Percentiles rank a stretch among this genome's conserved stretches.
phyloP scores from a whole-genome alignment of 2,797 vertebrate species.

The Poecile montanus region DNA sequence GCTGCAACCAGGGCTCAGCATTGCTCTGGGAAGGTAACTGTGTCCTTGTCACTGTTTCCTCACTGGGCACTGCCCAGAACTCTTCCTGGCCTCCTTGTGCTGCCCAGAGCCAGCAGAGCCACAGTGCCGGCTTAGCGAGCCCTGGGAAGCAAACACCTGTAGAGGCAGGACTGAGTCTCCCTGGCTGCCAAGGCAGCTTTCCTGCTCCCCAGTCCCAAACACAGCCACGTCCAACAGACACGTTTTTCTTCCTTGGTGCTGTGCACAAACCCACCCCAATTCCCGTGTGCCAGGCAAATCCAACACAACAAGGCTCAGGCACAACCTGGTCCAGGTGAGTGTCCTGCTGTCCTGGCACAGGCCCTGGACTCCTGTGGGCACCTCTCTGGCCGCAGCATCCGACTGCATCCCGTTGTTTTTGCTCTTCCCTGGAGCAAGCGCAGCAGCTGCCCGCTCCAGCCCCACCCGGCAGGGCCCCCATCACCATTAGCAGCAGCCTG shows the following conservation, averaged over 20 bases:
- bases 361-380: background rate
- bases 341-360: background rate
- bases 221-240: background rate
- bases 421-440: accelerated
- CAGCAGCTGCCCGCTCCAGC: background rate
- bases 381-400: accelerated
- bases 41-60: accelerated
- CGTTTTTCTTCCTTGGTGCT: background rate
- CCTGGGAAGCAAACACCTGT: background rate
- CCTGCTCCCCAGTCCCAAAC: accelerated
- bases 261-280: background rate
- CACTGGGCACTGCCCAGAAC: background rate
- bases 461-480: accelerated
- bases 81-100: background rate
- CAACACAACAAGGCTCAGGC: background rate
- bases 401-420: background rate
- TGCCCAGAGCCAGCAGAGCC: background rate
- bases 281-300: background rate
- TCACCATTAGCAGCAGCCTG: background rate
- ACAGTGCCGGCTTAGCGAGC: accelerated
- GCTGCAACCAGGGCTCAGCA: background rate
- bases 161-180: background rate
- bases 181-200: background rate
- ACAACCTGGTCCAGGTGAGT: accelerated
- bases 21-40: accelerated